These are phyloP conservation scores for Brenthis ino DNA, from an alignment of 2,888 invertebrate genomes.

Conservation along the genomic window DNA sequence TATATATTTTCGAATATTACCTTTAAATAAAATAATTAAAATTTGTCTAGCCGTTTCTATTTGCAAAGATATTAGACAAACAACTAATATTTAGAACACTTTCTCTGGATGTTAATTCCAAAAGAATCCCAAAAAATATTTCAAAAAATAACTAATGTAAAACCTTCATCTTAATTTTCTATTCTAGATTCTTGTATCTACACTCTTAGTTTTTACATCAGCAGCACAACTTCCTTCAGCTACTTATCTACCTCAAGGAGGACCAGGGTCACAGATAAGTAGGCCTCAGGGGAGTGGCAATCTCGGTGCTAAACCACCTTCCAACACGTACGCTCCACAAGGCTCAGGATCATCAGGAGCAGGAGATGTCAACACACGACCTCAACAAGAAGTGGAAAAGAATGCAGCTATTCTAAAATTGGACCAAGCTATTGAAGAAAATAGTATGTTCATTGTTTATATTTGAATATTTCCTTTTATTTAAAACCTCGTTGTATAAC, in stretches of 20 bases:
- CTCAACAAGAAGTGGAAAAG: conserved; percentile 62
- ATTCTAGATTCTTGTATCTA: conserved; percentile 54
- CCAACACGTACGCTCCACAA: too few species aligned
- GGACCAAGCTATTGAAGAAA: conserved; percentile 59
- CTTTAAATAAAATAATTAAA: too few species aligned
- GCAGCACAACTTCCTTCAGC: conserved; percentile 62
- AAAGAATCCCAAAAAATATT: too few species aligned
- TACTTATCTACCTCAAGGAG: conserved; percentile 44
- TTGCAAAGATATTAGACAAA: too few species aligned
- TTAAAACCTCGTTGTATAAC: too few species aligned
- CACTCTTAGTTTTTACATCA: conserved; percentile 51
- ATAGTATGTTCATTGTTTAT: conserved; percentile 53
- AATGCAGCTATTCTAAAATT: conserved; percentile 61
- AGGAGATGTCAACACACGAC: conserved; percentile 47
- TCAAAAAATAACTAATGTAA: too few species aligned
- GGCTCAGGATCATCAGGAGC: conserved; percentile 42
- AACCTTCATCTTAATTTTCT: not conserved
- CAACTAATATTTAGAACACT: too few species aligned
- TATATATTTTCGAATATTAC: too few species aligned
- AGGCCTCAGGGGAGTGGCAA: too few species aligned
- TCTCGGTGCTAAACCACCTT: too few species aligned
- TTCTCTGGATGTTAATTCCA: too few species aligned
- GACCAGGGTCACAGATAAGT: not conserved
- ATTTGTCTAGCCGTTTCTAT: too few species aligned
- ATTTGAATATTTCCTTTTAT: not conserved